A percentile compares a stretch with the other conserved stretches of the same genome.
These are phyloP conservation scores for Torymus tubicola DNA, from an alignment of 2,888 invertebrate genomes.

Conservation along the genomic window DNA sequence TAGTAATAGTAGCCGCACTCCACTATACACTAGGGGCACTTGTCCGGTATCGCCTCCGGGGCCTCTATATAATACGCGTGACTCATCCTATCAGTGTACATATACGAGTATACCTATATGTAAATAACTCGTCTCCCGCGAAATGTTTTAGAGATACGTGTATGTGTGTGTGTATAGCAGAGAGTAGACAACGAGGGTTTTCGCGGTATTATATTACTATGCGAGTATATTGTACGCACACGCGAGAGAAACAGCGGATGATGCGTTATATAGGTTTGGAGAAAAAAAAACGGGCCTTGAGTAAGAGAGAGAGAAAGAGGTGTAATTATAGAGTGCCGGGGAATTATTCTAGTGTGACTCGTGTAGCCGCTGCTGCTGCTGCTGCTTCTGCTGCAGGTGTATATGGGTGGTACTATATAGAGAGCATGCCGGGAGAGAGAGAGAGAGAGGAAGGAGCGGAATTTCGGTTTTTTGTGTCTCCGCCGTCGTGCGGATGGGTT, in stretches of 20 bases:
- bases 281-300: no score
- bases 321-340: no score
- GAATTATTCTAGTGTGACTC: constrained; percentile 5
- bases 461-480: no score
- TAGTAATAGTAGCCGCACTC: no score
- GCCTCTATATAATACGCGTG: constrained; percentile 31
- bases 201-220: no score
- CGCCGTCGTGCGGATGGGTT: no score
- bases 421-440: no score
- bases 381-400: background rate
- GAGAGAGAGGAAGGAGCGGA: no score
- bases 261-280: no score
- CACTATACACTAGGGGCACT: constrained; percentile 6
- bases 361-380: background rate
- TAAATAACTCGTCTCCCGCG: background rate
- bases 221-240: no score
- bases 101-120: background rate
- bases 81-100: constrained; percentile 42
- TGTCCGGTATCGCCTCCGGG: constrained; percentile 40
- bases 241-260: no score
- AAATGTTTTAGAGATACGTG: constrained; percentile 1
- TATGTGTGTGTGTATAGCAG: background rate
- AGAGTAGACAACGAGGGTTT: background rate
- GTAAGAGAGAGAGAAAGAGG: no score
- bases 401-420: background rate